phyloP scores from a whole-genome alignment of 1,140 invertebrate genomes.

The Asobara japonica region DNA sequence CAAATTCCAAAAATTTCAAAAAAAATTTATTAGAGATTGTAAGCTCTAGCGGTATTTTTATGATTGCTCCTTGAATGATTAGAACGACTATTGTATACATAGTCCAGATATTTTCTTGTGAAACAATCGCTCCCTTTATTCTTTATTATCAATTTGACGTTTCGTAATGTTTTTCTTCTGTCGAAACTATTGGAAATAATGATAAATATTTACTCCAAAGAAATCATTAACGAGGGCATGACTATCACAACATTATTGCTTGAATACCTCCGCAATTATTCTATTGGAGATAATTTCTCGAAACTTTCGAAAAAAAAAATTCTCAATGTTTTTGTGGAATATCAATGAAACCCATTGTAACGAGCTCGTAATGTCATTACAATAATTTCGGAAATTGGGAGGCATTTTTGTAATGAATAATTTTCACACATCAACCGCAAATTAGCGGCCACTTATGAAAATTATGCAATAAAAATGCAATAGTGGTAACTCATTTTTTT shows the following conservation, averaged over 20 bases:
- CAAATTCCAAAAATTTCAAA: too few species aligned
- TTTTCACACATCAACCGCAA: background rate
- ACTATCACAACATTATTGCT: too few species aligned
- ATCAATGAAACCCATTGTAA: too few species aligned
- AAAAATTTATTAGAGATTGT: too few species aligned
- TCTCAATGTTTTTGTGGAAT: too few species aligned
- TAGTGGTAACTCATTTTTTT: too few species aligned
- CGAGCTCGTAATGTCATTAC: too few species aligned
- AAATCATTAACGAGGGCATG: background rate
- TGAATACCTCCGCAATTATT: too few species aligned
- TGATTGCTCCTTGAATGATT: background rate
- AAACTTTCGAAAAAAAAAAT: too few species aligned
- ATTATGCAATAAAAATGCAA: background rate
- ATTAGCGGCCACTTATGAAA: background rate
- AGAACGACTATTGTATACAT: background rate
- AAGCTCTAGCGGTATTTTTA: background rate
- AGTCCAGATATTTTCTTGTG: background rate
- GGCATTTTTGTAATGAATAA: too few species aligned
- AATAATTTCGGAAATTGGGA: too few species aligned
- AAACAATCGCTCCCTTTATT: background rate
- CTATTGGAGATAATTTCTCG: too few species aligned
- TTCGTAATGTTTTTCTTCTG: background rate
- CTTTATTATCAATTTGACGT: conserved; percentile 1
- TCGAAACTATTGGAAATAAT: background rate
- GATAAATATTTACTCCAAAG: background rate